Evolutionary conservation across 2,888 invertebrate species (phyloP).

Genomic region (Petrolisthes cinctipes): DNA sequence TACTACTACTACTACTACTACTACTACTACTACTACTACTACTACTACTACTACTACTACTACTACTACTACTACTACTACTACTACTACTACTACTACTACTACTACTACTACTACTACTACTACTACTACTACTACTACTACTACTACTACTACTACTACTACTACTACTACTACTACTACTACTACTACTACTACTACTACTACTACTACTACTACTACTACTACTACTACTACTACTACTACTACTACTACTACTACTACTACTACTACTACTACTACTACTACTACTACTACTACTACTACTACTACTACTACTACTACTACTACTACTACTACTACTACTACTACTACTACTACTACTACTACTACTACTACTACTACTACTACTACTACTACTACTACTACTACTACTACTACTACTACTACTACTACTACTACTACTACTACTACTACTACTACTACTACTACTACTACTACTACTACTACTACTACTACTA

Average conservation of each 20-base stretch:
- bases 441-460: slow-evolving; percentile 1
- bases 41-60: too few species aligned
- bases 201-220: too few species aligned
- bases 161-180: too few species aligned
- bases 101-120: too few species aligned
- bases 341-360: slow-evolving; percentile 1
- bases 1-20: too few species aligned
- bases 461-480: background rate
- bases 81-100: too few species aligned
- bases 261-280: slow-evolving; percentile 1
- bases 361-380: slow-evolving; percentile 1
- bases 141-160: too few species aligned
- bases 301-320: background rate
- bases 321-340: background rate
- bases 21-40: too few species aligned
- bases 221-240: too few species aligned
- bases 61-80: too few species aligned
- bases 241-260: slow-evolving; percentile 1
- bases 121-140: too few species aligned
- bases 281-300: slow-evolving; percentile 1
- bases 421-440: slow-evolving; percentile 1
- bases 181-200: too few species aligned
- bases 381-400: slow-evolving; percentile 1
- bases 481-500: slow-evolving; percentile 1
- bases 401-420: slow-evolving; percentile 1